Conservation (phyloP, 2,113 vertebrate genomes). For the Rattus norvegicus region GRCr8 NC_086026.1:80821501-80822000, state of each 20-base stretch:
- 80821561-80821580: neutral
- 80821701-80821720: neutral
- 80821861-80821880: neutral
- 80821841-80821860: neutral
- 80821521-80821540: neutral
- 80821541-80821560: neutral
- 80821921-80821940: neutral
- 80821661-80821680: neutral
- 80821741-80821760: neutral
- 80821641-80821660: neutral
- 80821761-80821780: neutral
- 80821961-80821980: neutral
- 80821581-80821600: neutral
- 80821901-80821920: neutral
- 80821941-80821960: neutral
- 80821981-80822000: neutral
- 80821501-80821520: neutral
- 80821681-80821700: neutral
- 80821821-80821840: rapidly evolving
- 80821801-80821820: neutral
- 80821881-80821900: neutral
- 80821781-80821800: neutral
- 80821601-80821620: neutral
- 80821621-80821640: slow-evolving; percentile 13
- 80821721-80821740: neutral